Evolutionary conservation across 2,113 vertebrate genomes (phyloP).

Genomic region (Galeopterus variegatus): DNA sequence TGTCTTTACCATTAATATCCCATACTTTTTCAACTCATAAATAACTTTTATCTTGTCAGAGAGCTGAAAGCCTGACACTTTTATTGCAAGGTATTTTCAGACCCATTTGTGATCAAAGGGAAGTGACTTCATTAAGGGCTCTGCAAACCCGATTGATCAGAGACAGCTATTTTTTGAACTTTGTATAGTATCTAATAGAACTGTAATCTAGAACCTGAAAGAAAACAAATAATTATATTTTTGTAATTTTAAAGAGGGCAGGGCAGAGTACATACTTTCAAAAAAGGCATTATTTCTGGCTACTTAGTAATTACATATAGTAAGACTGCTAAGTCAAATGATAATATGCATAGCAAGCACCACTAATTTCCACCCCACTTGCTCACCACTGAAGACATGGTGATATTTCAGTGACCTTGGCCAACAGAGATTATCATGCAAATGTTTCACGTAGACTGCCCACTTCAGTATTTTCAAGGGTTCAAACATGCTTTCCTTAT

Average conservation of each 20-base stretch:
- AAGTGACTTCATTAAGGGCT: constrained; percentile 50
- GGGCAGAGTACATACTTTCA: not conserved
- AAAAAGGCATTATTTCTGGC: not conserved
- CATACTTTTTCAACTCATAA: constrained; percentile 42
- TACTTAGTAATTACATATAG: constrained; percentile 1
- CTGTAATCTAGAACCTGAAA: not conserved
- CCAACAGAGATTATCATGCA: not conserved
- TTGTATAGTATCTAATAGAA: not conserved
- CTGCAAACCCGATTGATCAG: constrained; percentile 20
- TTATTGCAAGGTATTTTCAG: constrained; percentile 3
- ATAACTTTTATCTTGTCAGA: constrained; percentile 64
- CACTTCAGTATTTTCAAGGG: not conserved
- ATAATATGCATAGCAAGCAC: not conserved
- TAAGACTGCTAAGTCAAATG: not conserved
- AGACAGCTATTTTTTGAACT: constrained; percentile 19
- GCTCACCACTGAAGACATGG: constrained; percentile 1
- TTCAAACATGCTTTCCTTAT: not conserved
- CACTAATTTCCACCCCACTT: not conserved
- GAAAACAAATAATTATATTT: constrained; percentile 39
- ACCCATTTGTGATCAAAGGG: constrained; percentile 54
- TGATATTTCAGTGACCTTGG: not conserved
- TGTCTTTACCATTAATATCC: constrained; percentile 60
- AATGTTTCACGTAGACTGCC: not conserved
- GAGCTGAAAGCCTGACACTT: constrained; percentile 31
- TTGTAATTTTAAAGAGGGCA: constrained; percentile 34